Evolutionary conservation across 53 echinoderm and acorn worm species (phyloP).

Genomic region (Stichopus horrens): DNA sequence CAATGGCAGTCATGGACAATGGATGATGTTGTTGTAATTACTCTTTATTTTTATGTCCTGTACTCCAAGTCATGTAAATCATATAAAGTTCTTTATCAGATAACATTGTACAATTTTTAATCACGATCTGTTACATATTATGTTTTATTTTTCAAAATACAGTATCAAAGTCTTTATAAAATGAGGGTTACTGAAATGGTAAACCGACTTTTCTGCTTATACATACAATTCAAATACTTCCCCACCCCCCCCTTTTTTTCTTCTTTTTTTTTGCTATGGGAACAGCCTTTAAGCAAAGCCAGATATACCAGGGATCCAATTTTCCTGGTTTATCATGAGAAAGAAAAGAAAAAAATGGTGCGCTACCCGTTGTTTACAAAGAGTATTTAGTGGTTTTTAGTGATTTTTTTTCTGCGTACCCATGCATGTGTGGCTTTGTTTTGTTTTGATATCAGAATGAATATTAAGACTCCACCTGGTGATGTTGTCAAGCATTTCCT

Average conservation of each 20-base stretch:
- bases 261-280: not conserved
- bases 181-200: not conserved
- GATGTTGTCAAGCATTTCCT: constrained; percentile 8
- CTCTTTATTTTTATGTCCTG: no score
- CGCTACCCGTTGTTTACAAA: no score
- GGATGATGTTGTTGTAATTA: no score
- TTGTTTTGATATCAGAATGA: not conserved
- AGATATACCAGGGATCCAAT: no score
- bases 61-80: not conserved
- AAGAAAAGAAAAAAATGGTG: no score
- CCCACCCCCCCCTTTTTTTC: not conserved
- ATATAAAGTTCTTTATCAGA: constrained; percentile 7
- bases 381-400: no score
- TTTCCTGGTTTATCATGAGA: no score
- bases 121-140: constrained; percentile 3
- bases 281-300: not conserved
- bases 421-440: not conserved
- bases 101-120: constrained; percentile 2
- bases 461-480: not conserved
- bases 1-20: no score
- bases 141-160: not conserved
- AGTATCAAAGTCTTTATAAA: not conserved
- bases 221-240: not conserved
- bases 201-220: not conserved
- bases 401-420: not conserved